Conservation (phyloP, 2,888 invertebrate species). For the Pollenia amentaria region DNA sequence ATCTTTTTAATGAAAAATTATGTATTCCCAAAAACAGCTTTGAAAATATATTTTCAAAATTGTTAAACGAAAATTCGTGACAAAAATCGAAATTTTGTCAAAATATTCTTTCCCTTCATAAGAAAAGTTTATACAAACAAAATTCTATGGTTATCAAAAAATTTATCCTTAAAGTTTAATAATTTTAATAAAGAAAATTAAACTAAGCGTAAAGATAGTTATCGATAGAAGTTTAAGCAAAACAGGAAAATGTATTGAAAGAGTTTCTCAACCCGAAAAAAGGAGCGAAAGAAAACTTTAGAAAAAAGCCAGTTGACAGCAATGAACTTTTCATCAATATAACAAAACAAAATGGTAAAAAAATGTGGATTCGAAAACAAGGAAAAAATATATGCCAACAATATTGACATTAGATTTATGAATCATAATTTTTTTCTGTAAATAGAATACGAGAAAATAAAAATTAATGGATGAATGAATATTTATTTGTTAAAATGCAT, state of each 20-base stretch:
- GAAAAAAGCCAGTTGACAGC: not conserved
- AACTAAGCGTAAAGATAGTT: constrained; percentile 57
- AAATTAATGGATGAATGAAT: constrained; percentile 16
- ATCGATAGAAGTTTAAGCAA: constrained; percentile 16
- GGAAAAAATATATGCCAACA: not conserved
- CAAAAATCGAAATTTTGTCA: too few relatives aligned
- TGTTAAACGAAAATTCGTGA: too few relatives aligned
- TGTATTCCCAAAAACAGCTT: too few relatives aligned
- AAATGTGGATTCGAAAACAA: not conserved
- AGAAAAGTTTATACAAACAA: not conserved
- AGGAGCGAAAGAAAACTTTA: not conserved
- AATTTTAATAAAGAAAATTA: constrained; percentile 20
- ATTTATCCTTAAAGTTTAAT: not conserved
- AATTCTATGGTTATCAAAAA: not conserved
- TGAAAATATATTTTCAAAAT: too few relatives aligned
- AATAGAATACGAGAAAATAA: constrained; percentile 8
- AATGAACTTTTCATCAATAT: constrained; percentile 1
- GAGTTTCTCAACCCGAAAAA: not conserved
- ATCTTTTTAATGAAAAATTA: too few relatives aligned
- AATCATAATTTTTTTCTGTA: constrained; percentile 6
- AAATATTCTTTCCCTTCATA: too few relatives aligned
- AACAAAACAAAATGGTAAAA: not conserved
- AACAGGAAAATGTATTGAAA: constrained; percentile 24
- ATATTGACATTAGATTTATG: constrained; percentile 37
- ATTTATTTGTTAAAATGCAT: constrained; percentile 26